Evolutionary conservation across 2,113 vertebrate genomes (phyloP).

Genomic region (Cyanocitta stelleri): DNA sequence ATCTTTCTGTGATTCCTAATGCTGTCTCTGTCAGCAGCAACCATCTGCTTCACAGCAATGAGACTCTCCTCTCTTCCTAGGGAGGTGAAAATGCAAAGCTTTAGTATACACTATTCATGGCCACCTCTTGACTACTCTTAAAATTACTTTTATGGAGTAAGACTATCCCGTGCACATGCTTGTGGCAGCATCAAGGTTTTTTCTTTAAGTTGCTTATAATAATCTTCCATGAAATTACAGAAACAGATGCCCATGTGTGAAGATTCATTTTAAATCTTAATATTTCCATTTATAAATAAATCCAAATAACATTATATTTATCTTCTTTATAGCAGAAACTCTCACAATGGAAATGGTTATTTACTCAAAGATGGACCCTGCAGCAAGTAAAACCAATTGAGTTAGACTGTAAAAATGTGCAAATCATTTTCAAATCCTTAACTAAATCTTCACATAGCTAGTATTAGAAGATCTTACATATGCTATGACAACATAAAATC

Average conservation of each 20-base stretch:
- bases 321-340: neutral
- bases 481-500: neutral
- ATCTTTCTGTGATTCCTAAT: neutral
- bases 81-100: neutral
- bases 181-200: neutral
- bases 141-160: neutral
- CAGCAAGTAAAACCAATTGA: neutral
- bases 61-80: neutral
- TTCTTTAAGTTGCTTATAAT: neutral
- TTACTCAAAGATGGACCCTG: neutral
- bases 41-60: neutral
- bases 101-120: neutral
- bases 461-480: neutral
- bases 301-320: fast-evolving
- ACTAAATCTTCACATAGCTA: neutral
- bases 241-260: neutral
- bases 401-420: neutral
- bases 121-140: neutral
- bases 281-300: neutral
- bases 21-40: neutral
- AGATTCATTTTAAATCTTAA: neutral
- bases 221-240: neutral
- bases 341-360: neutral
- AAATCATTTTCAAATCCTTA: neutral
- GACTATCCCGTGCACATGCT: neutral